phyloP scores from a whole-genome alignment of 2,797 vertebrate genomes.

The Enteromius fasciolatus region DNA sequence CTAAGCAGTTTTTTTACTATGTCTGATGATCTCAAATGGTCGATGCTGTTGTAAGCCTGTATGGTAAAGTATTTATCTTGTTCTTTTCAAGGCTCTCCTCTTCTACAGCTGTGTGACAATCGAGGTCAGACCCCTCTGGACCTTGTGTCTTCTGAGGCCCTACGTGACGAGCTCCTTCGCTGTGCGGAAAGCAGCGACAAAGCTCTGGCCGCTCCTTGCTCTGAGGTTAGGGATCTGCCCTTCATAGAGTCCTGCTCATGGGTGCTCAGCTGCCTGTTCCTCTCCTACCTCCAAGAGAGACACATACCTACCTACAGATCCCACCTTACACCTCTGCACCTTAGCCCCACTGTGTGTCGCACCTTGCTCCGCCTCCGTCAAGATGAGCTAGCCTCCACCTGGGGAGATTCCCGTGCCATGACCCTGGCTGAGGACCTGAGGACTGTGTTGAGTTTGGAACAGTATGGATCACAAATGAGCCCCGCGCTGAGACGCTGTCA shows the following conservation, averaged over 20 bases:
- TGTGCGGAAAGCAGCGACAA: slow-evolving; percentile 73
- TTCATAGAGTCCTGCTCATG: slow-evolving; percentile 75
- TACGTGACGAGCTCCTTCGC: slow-evolving; percentile 81
- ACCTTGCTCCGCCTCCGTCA: slow-evolving; percentile 62
- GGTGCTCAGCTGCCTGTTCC: slow-evolving; percentile 74
- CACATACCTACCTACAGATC: slow-evolving; percentile 57
- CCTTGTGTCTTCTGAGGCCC: slow-evolving; percentile 69
- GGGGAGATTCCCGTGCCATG: slow-evolving; percentile 77
- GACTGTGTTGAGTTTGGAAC: slow-evolving; percentile 80
- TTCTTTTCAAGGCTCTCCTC: slow-evolving; percentile 80
- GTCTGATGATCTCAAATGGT: neutral
- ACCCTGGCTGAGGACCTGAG: slow-evolving; percentile 80
- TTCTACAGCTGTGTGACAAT: slow-evolving; percentile 81
- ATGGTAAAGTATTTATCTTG: slow-evolving; percentile 29
- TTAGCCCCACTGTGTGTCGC: slow-evolving; percentile 60
- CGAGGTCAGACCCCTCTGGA: slow-evolving; percentile 81
- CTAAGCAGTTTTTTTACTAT: neutral
- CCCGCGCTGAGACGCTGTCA: slow-evolving; percentile 68
- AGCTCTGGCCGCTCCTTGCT: slow-evolving; percentile 2
- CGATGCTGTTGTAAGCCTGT: neutral
- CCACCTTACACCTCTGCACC: slow-evolving; percentile 28
- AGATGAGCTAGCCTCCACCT: slow-evolving; percentile 67
- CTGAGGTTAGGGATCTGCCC: slow-evolving; percentile 64
- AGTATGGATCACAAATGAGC: slow-evolving; percentile 75
- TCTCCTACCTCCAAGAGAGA: slow-evolving; percentile 71